A percentile compares a stretch with the other conserved stretches of the same genome.
Conservation (phyloP, 2,888 invertebrate genomes). For the Geotrupes spiniger region DNA sequence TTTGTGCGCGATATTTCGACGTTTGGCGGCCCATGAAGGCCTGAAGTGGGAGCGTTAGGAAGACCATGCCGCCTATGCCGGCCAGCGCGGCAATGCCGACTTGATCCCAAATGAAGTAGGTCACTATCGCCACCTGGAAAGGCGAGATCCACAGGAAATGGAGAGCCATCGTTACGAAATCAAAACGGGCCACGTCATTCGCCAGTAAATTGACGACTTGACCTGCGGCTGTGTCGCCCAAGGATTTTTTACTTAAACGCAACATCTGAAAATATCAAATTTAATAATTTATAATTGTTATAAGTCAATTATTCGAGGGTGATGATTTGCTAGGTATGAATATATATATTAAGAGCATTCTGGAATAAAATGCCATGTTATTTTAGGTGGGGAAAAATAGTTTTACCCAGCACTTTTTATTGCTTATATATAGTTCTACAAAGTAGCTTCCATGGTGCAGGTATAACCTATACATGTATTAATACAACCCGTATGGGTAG, state of each 20-base stretch:
- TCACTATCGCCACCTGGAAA: constrained; percentile 63
- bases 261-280: constrained; percentile 58
- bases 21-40: constrained; percentile 40
- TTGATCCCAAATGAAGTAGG: constrained; percentile 57
- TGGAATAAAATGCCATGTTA: too few species aligned
- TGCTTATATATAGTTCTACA: too few species aligned
- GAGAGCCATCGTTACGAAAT: constrained; percentile 64
- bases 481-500: too few species aligned
- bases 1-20: constrained; percentile 41
- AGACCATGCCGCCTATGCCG: constrained; percentile 57
- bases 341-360: too few species aligned
- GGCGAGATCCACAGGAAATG: constrained; percentile 82
- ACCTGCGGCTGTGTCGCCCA: constrained; percentile 78
- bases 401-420: too few species aligned
- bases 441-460: too few species aligned
- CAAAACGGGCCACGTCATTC: constrained; percentile 81
- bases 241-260: constrained; percentile 62
- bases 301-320: constrained; percentile 1
- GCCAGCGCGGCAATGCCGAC: constrained; percentile 57
- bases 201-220: constrained; percentile 81
- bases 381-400: too few species aligned
- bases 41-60: constrained; percentile 54
- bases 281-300: background rate
- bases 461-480: too few species aligned
- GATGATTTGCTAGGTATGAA: too few species aligned